Conservation (phyloP, 1,140 invertebrate genomes). For the Hyphantria cunea region DNA sequence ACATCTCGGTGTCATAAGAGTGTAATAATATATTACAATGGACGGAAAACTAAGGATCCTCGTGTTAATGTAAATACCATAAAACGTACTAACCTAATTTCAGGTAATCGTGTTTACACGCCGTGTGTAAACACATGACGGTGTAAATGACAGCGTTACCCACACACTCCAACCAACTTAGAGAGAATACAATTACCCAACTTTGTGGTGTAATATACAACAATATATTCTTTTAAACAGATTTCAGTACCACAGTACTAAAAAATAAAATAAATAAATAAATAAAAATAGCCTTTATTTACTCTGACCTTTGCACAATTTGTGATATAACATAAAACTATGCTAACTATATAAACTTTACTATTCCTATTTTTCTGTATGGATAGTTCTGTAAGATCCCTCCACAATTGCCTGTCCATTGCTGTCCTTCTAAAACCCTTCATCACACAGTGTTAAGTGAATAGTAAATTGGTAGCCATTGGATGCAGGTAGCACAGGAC, state of each 20-base stretch:
- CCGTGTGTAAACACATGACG: conserved; percentile 61
- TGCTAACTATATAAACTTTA: too few relatives aligned
- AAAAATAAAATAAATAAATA: too few relatives aligned
- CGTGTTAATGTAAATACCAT: conserved; percentile 54
- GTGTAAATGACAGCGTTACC: conserved; percentile 57
- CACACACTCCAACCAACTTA: conserved; percentile 20
- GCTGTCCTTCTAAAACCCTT: too few relatives aligned
- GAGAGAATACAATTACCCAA: conserved; percentile 22
- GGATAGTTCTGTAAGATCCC: too few relatives aligned
- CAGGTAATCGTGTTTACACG: conserved; percentile 72
- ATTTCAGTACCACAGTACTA: neutral
- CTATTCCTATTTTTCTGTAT: too few relatives aligned
- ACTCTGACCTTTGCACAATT: too few relatives aligned
- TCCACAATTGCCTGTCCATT: too few relatives aligned
- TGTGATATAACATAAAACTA: too few relatives aligned
- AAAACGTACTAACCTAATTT: conserved; percentile 70
- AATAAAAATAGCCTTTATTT: too few relatives aligned
- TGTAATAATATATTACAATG: conserved; percentile 7
- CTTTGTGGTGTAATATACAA: conserved; percentile 7
- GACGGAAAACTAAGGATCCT: conserved; percentile 26
- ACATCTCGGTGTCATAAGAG: too few relatives aligned
- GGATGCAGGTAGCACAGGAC: too few relatives aligned
- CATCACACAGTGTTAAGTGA: neutral
- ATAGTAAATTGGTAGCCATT: neutral
- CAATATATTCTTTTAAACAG: conserved; percentile 7